These are phyloP conservation scores for Turdus rufiventris DNA, from an alignment of 2,113 vertebrate genomes.

Conservation along the genomic window DNA sequence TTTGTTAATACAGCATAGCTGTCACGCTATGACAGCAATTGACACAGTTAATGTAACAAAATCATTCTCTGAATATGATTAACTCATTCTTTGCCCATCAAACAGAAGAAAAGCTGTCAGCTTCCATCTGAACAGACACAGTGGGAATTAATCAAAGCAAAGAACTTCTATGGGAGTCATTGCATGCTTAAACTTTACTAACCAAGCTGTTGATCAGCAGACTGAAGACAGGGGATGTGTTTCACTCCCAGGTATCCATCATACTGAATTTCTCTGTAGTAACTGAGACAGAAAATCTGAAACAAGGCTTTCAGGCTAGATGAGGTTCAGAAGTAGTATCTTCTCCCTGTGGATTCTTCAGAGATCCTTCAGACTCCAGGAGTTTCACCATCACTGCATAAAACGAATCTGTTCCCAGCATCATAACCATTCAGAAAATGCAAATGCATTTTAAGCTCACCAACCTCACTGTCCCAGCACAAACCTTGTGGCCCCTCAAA, in stretches of 20 bases:
- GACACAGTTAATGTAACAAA: not conserved
- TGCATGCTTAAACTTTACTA: not conserved
- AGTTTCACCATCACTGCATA: not conserved
- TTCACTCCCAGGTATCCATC: not conserved
- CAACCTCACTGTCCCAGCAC: not conserved
- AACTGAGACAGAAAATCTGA: not conserved
- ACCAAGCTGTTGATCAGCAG: not conserved
- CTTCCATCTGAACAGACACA: not conserved
- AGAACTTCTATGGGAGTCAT: not conserved
- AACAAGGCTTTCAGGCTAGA: not conserved
- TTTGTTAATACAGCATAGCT: not conserved
- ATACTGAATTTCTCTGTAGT: not conserved
- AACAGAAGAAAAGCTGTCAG: not conserved
- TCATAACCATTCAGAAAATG: not conserved
- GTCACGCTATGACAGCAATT: not conserved
- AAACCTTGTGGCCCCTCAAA: fast-evolving
- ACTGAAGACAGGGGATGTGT: not conserved
- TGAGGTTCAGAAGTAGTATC: not conserved
- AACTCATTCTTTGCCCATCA: not conserved
- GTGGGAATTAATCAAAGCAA: not conserved
- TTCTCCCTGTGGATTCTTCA: not conserved
- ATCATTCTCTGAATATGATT: not conserved
- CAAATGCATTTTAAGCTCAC: not conserved
- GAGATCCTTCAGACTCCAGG: not conserved
- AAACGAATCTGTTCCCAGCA: not conserved